Evolutionary conservation across 2,888 invertebrate genomes (phyloP).

Genomic region (Noctua pronuba): DNA sequence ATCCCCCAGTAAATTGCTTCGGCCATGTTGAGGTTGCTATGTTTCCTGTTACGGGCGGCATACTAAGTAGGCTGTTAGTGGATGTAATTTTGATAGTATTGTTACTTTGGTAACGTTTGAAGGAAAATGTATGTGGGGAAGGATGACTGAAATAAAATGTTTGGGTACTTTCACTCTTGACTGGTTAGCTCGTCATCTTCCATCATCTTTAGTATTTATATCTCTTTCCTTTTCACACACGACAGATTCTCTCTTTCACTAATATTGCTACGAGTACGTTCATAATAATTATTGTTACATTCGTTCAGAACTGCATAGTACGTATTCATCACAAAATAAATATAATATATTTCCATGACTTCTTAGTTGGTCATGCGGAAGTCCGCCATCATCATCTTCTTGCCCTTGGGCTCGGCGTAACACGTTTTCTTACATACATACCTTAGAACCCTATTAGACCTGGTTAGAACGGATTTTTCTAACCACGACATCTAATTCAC

Average conservation of each 20-base stretch:
- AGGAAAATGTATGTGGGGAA: background rate
- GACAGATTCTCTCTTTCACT: background rate
- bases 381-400: too few relatives aligned
- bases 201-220: background rate
- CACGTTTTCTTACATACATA: too few relatives aligned
- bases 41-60: constrained; percentile 13
- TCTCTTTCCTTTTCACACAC: background rate
- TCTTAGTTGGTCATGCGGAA: too few relatives aligned
- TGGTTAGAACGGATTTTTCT: too few relatives aligned
- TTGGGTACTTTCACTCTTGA: background rate
- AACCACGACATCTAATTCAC: too few relatives aligned
- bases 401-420: too few relatives aligned
- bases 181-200: background rate
- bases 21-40: constrained; percentile 21
- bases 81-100: constrained; percentile 12
- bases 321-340: background rate
- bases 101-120: background rate
- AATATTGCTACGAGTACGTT: background rate
- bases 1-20: constrained; percentile 35
- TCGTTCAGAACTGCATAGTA: background rate
- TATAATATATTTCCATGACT: background rate
- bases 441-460: too few relatives aligned
- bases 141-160: background rate
- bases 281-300: background rate
- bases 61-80: constrained; percentile 42